Percentiles rank a stretch among this genome's conserved stretches.
phyloP scores from a whole-genome alignment of 2,888 invertebrate species.

The Agrilus cyanescens region DNA sequence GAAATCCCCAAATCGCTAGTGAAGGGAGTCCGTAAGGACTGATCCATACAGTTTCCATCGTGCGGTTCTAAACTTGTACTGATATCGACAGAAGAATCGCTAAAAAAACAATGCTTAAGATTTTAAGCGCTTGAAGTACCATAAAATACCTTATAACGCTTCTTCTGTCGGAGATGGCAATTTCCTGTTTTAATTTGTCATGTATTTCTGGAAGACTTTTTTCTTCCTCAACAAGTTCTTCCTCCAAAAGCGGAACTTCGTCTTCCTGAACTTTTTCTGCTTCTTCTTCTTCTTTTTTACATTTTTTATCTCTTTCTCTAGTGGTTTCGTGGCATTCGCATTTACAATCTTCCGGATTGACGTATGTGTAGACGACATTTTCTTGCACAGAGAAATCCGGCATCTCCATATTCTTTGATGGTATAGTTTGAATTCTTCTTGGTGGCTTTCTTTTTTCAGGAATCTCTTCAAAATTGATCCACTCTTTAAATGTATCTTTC shows the following conservation, averaged over 20 bases:
- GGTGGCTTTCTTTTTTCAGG: conserved; percentile 72
- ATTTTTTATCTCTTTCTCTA: conserved; percentile 29
- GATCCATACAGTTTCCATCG: conserved; percentile 31
- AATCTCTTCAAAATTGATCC: conserved; percentile 81
- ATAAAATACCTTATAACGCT: conserved; percentile 32
- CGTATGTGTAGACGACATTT: conserved; percentile 59
- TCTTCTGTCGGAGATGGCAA: conserved; percentile 29
- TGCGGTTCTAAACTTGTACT: conserved; percentile 40
- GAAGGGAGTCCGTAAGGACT: conserved; percentile 42
- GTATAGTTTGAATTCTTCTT: conserved; percentile 71
- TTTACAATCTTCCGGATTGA: conserved; percentile 77
- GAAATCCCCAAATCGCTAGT: conserved; percentile 48
- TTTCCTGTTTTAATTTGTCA: conserved; percentile 29
- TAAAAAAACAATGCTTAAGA: conserved; percentile 20
- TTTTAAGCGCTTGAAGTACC: conserved; percentile 8
- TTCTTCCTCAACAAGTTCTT: conserved; percentile 30
- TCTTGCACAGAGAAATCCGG: conserved; percentile 34
- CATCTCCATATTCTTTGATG: conserved; percentile 40
- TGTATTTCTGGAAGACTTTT: conserved; percentile 22
- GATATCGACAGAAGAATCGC: conserved; percentile 47
- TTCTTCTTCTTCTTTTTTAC: conserved; percentile 16
- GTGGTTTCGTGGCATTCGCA: conserved; percentile 69
- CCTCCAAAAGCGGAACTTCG: conserved; percentile 39
- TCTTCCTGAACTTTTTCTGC: conserved; percentile 31
- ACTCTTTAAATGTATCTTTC: conserved; percentile 42